phyloP scores from a whole-genome alignment of 2,797 vertebrate species.

The Chelon labrosus region DNA sequence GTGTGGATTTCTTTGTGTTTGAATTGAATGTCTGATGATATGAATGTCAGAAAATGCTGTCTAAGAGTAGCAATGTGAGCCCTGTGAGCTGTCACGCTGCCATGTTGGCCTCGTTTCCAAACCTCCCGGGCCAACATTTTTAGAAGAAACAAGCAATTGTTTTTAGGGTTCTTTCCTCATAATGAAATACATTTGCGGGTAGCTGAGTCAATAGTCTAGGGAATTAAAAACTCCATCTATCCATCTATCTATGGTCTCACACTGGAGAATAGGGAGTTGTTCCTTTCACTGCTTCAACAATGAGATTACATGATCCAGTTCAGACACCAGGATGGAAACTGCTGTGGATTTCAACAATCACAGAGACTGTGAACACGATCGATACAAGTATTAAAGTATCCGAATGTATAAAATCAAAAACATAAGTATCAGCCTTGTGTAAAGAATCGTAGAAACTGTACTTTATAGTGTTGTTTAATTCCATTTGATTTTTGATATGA shows the following conservation, averaged over 20 bases:
- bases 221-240: slow-evolving; percentile 7
- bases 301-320: slow-evolving; percentile 30
- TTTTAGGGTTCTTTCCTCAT: slow-evolving; percentile 25
- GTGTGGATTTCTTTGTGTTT: slow-evolving; percentile 37
- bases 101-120: slow-evolving; percentile 38
- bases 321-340: slow-evolving; percentile 12
- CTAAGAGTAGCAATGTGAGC: slow-evolving; percentile 31
- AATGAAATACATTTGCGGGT: slow-evolving; percentile 32
- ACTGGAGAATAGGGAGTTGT: slow-evolving; percentile 11
- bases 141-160: slow-evolving; percentile 19
- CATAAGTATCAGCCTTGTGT: slow-evolving; percentile 23
- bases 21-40: slow-evolving; percentile 44
- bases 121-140: slow-evolving; percentile 17
- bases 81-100: slow-evolving; percentile 20
- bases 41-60: slow-evolving; percentile 41
- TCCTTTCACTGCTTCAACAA: slow-evolving; percentile 23
- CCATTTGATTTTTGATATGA: slow-evolving; percentile 52
- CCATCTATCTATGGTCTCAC: slow-evolving; percentile 21
- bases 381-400: slow-evolving; percentile 46
- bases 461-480: slow-evolving; percentile 31
- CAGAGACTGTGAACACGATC: slow-evolving; percentile 44
- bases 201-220: slow-evolving; percentile 37
- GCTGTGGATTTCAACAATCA: slow-evolving; percentile 35
- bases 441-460: slow-evolving; percentile 27
- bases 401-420: slow-evolving; percentile 52